Base-by-base conservation (phyloP, 2,888 invertebrate species). In the Phalera bucephala region DNA sequence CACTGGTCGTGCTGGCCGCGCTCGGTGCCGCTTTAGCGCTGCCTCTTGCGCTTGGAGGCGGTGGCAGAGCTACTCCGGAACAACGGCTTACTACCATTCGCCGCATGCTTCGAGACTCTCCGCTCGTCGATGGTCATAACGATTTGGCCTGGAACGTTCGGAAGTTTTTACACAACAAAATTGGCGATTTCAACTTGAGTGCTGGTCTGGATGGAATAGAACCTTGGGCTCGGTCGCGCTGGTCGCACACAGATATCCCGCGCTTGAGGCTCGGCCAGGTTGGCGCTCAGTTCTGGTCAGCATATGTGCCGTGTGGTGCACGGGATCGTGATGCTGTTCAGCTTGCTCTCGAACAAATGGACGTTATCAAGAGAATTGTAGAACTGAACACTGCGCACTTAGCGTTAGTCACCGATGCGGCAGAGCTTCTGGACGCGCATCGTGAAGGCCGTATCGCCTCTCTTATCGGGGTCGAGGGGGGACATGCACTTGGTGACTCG, bases 241-340 rank as follows among this genome's bases (percentile, higher is more conserved):
- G 96, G 96, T 96, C 96, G 63, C 97, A 98, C 78, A 98, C 97
- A 14, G 97, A 98, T 81, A 95, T 98, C 64, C 95, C 95, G 41
- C 92, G 97, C 67, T 91, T 97, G 62, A 92, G 93, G 63, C 92
- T 93, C 59, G 97, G 97, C 41, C 93, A 94, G 72, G 93, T 98
- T 39, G 97, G 97, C 44, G 97, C 97, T 52, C 97, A 97, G 91
- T 95, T 96, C 78, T 96, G 96, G 96, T 95, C 96, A 46, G 96
- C 96, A 47, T 96, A 95, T 80, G 95, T 96, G 69, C 96, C 96
- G 53, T 96, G 96, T 72, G 95, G 94, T 54, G 94, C 95, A 14
- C 94, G 95, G 67, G 94, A 95, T 75, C 89, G 95, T 75, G 95
- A 96, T 73, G 96, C 95, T 35, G 96, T 95, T 72, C 95, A 96